phyloP scores from a whole-genome alignment of 2,797 vertebrate species.

The Epinephelus awoara region DNA sequence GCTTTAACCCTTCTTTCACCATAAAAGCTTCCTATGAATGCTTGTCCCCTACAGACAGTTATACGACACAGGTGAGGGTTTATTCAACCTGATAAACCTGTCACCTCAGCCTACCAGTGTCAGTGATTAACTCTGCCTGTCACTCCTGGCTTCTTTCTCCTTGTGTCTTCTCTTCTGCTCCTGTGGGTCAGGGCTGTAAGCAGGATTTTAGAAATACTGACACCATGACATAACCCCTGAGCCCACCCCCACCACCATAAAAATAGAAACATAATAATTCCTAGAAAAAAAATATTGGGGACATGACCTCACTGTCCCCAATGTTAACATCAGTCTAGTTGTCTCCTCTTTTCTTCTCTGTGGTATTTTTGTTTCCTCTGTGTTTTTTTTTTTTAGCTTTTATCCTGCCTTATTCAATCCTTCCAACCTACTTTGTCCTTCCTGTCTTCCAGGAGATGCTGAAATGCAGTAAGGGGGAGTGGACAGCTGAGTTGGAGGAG shows the following conservation, averaged over 20 bases:
- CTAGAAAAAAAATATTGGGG: too few relatives aligned
- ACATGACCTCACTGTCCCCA: background rate
- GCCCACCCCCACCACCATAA: too few relatives aligned
- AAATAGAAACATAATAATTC: background rate
- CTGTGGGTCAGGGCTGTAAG: too few relatives aligned
- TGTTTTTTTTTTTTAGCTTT: too few relatives aligned
- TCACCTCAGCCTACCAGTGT: background rate
- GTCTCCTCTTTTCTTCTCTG: background rate
- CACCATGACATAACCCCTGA: too few relatives aligned
- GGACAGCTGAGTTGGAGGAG: conserved; percentile 90
- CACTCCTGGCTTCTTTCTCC: background rate
- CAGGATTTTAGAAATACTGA: too few relatives aligned
- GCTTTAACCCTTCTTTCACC: too few relatives aligned
- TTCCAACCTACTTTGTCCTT: background rate
- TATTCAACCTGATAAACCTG: background rate
- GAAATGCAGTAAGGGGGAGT: conserved; percentile 91
- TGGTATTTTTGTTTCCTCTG: background rate
- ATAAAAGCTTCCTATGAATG: too few relatives aligned
- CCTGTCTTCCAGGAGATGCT: conserved; percentile 87
- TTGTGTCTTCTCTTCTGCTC: too few relatives aligned
- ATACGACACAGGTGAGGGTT: background rate
- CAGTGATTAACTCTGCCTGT: background rate
- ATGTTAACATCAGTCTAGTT: background rate
- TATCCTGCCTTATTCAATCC: background rate
- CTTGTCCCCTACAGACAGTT: background rate